Base-by-base conservation (phyloP, 2,797 vertebrate species). In the Muraenolepis orangiensis region DNA sequence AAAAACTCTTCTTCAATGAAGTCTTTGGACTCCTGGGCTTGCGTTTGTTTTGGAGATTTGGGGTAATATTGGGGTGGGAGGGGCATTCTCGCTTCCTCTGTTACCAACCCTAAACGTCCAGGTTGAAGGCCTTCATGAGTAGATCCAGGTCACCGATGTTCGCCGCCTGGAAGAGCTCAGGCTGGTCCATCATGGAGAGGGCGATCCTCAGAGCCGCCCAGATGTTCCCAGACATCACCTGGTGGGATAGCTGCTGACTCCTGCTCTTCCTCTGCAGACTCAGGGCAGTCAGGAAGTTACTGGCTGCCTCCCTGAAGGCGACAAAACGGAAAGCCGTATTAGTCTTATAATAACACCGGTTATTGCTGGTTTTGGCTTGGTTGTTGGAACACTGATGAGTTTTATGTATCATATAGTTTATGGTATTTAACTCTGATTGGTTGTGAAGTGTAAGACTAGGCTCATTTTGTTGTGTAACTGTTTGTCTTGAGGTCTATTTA, bases 161-260 rank as follows among this genome's bases (percentile, higher is more conserved):
- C 78, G 98, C 97, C 1, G 98, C 98, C 91, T 99, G 98, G 85
- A 97, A 98, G 82, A 99, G 96, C 91, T 99, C 97, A 0, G 98
- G 98, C 83, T 98, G 96, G 91, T 99, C 97, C 95, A 99, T 96
- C 95, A 99, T 96, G 76, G 97, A 99, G 34, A 99, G 92, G 20
- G 98, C 96, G 82, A 99, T 98, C 87, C 96, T 94, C 84, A 99
- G 93, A 40, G 98, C 98, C 3, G 97, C 94, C 98, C 98, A 99
- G 87, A 99, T 99, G 86, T 97, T 99, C 79, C 98, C 98, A 57
- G 98, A 99, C 86, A 97, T 96, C 73, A 96, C 96, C 80, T 97
- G 95, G 76, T 97, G 96, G n/a, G 96, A 96, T 85, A 97, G 94
- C 89, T 98, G 97, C 70, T 94, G 95, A 90, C 96, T 97, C 71